Evolutionary conservation across 1,140 invertebrate genomes (phyloP).

Genomic region (Acyrthosiphon pisum): DNA sequence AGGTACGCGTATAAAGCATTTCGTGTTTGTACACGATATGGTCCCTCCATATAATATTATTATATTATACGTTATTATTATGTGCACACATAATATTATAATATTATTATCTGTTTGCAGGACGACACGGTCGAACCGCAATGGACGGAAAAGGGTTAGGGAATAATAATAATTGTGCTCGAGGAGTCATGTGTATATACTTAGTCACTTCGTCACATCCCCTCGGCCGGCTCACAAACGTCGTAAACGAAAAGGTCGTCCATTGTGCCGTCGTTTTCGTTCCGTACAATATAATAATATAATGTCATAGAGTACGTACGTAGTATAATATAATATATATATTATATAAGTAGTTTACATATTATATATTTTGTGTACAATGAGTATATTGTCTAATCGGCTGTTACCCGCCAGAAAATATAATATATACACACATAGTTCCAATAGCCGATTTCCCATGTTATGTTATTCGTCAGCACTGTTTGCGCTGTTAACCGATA

Average conservation of each 20-base stretch:
- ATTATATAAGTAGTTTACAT: background rate
- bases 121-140: background rate
- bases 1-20: background rate
- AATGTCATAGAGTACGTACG: background rate
- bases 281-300: background rate
- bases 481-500: background rate
- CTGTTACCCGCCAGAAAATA: background rate
- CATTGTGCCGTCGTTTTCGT: background rate
- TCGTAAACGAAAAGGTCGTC: background rate
- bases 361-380: background rate
- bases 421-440: background rate
- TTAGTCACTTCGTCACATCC: background rate
- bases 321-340: background rate
- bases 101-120: background rate
- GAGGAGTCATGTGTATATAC: background rate
- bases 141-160: background rate
- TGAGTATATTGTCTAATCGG: background rate
- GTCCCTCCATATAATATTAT: background rate
- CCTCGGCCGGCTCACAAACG: background rate
- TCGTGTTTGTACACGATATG: no score
- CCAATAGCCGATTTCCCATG: background rate
- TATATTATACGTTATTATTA: background rate
- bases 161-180: slow-evolving; percentile 13
- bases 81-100: background rate
- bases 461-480: no score